Conservation (phyloP, 1,140 invertebrate genomes). For the Megalonaias nervosa region DNA sequence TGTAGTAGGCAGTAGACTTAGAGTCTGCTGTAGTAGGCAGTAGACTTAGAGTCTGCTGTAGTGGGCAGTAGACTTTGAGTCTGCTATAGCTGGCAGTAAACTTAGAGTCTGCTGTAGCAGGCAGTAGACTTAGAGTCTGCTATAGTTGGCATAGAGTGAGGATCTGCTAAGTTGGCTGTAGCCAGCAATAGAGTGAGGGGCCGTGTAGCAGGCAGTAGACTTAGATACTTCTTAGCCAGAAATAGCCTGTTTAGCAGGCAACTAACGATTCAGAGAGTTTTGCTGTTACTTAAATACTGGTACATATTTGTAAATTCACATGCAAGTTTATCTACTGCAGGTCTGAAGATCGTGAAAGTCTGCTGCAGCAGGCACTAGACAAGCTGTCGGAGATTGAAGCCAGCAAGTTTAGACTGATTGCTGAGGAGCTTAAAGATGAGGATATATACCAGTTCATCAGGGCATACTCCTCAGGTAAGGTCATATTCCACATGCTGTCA, state of each 20-base stretch:
- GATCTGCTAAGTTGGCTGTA: too few relatives aligned
- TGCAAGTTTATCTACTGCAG: constrained; percentile 33
- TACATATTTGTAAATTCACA: constrained; percentile 5
- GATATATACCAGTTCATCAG: constrained; percentile 83
- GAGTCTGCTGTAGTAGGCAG: too few relatives aligned
- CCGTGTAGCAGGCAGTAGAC: not conserved
- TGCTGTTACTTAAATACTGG: not conserved
- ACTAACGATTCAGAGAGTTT: not conserved
- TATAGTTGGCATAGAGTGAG: too few relatives aligned
- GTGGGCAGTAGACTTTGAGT: too few relatives aligned
- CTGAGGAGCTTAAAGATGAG: constrained; percentile 80
- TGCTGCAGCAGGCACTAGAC: constrained; percentile 79
- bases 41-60: too few relatives aligned
- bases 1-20: too few relatives aligned
- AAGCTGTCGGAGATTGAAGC: constrained; percentile 57
- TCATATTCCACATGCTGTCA: not conserved
- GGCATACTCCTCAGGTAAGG: constrained; percentile 79
- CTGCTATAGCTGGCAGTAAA: too few relatives aligned
- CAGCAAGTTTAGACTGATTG: constrained; percentile 73
- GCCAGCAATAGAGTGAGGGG: too few relatives aligned
- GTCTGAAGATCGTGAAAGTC: constrained; percentile 53
- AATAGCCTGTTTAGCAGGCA: not conserved
- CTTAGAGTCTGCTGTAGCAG: too few relatives aligned
- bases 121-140: too few relatives aligned
- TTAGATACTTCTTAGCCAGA: not conserved